Base-by-base conservation (phyloP, 2,113 vertebrate species). In the Actenoides lindsayi region DNA sequence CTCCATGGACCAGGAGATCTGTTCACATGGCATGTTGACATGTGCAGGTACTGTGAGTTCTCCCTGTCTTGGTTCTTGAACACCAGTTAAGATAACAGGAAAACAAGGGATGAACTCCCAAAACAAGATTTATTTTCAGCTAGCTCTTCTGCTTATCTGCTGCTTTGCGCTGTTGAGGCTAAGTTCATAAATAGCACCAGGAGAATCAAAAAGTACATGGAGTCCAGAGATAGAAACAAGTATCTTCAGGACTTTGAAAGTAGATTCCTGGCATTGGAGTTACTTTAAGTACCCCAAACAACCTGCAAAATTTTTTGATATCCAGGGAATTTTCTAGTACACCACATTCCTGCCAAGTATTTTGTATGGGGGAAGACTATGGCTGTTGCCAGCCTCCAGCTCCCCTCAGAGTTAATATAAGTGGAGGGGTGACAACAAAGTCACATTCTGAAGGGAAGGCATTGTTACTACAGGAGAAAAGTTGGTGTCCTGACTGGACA, bases 1-100 rank as follows among this genome's bases (percentile, higher is more conserved):
- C 10, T 67, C 44, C 39, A 27, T 1, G 2, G 13, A 56, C 24
- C 9, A 39, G 56, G 42, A 76, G 8, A 42, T 56, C 28, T 30
- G 21, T 54, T 41, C 27, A 8, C 0, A 0, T 1, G 3, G 16
- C 20, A 42, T 1, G 1, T 11, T 14, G 11, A 11, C 6, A 4
- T 1, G 1, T 11, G 17, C 18, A 78, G 30, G 6, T 51, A 12
- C 39, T 70, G 39, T 51, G 19, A 87, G 30, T 2, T 25, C 23
- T 31, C 19, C 15, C 5, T 57, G 2, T 0, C 13, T 3, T 69
- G 39, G 19, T 60, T 81, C 54, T 57, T 78, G 41, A 30, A 30
- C 21, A 48, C 42, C 23, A 9, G 5, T 0, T 73, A 31, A 53
- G 28, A 42, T 48, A 89, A 56, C 6, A 35, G 18, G 16, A 83